Evolutionary conservation across 2,888 invertebrate genomes (phyloP).

Genomic region (Amiota minor): DNA sequence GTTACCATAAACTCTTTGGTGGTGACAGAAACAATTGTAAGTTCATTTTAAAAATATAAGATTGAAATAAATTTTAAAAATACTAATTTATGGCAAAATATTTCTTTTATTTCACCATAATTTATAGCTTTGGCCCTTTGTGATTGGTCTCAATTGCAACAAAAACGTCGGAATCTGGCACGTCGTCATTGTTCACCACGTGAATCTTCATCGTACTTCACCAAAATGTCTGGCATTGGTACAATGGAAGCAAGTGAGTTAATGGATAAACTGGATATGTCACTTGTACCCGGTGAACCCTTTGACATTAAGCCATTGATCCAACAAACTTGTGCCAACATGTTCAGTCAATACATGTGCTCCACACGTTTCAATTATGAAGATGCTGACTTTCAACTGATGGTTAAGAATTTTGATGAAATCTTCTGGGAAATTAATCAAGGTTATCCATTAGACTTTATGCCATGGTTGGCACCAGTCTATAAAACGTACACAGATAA

Average conservation of each 20-base stretch:
- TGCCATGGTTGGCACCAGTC: constrained; percentile 86
- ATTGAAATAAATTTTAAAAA: not conserved
- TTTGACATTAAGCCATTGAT: constrained; percentile 82
- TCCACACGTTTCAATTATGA: constrained; percentile 82
- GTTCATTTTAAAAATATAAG: constrained; percentile 70
- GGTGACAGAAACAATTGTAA: constrained; percentile 91
- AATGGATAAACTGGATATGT: constrained; percentile 76
- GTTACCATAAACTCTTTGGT: constrained; percentile 87
- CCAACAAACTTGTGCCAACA: constrained; percentile 85
- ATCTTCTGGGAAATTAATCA: constrained; percentile 95
- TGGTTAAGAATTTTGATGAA: constrained; percentile 85
- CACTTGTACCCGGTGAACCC: constrained; percentile 68
- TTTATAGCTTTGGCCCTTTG: constrained; percentile 87
- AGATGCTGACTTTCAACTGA: constrained; percentile 79
- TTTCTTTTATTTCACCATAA: constrained; percentile 53
- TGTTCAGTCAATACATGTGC: constrained; percentile 91
- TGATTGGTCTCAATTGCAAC: constrained; percentile 90
- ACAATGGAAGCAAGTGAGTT: constrained; percentile 79
- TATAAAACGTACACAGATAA: constrained; percentile 81
- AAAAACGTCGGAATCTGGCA: constrained; percentile 84
- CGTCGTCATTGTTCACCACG: constrained; percentile 87
- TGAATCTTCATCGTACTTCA: constrained; percentile 81
- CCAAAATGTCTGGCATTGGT: constrained; percentile 82
- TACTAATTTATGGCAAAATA: constrained; percentile 26
- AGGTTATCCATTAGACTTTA: constrained; percentile 88